Evolutionary conservation across 1,140 invertebrate genomes (phyloP).

Genomic region (Drosophila nebulosa): DNA sequence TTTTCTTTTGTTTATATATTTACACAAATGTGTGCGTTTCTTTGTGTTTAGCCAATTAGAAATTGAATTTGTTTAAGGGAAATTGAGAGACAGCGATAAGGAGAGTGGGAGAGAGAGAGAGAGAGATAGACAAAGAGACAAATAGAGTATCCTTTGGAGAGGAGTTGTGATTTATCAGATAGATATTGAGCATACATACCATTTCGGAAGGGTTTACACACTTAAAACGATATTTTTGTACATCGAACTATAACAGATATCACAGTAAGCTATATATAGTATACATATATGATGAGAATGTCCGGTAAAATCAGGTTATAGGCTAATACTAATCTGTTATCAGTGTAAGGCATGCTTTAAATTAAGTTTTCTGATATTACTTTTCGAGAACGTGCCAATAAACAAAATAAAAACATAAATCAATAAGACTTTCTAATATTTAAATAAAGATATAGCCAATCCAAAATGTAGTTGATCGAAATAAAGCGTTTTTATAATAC

Average conservation of each 20-base stretch:
- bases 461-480: background rate
- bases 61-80: background rate
- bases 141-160: conserved; percentile 23
- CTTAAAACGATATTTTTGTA: conserved; percentile 61
- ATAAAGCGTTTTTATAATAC: background rate
- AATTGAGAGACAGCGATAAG: conserved; percentile 22
- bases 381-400: background rate
- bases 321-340: background rate
- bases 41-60: background rate
- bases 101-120: conserved; percentile 4
- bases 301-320: background rate
- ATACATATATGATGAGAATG: background rate
- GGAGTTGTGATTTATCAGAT: conserved; percentile 37
- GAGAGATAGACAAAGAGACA: background rate
- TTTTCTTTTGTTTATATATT: conserved; percentile 47
- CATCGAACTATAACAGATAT: conserved; percentile 30
- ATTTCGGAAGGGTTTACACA: conserved; percentile 67
- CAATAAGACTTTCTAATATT: too few relatives aligned
- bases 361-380: too few relatives aligned
- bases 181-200: conserved; percentile 70
- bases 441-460: background rate
- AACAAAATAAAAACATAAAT: too few relatives aligned
- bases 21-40: conserved; percentile 53
- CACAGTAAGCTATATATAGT: background rate
- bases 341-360: background rate